phyloP scores from a whole-genome alignment of 2,113 vertebrate genomes.

The Numenius arquata region DNA sequence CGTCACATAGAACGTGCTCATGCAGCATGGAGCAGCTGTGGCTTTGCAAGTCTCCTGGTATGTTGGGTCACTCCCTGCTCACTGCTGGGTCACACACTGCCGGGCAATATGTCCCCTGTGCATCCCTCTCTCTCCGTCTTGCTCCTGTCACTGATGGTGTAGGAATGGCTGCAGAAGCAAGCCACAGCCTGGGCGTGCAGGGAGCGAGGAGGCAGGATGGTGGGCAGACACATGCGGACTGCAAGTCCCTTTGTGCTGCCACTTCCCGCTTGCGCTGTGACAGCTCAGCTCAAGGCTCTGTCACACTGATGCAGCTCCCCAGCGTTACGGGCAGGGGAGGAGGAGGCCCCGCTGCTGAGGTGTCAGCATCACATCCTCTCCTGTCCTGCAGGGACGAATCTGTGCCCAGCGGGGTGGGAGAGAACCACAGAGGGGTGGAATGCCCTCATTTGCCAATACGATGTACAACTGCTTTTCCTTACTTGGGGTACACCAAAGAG shows the following conservation, averaged over 20 bases:
- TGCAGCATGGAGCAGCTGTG: not conserved
- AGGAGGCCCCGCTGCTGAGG: not conserved
- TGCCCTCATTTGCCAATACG: not conserved
- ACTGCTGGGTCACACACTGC: not conserved
- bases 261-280: not conserved
- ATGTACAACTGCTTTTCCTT: not conserved
- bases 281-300: not conserved
- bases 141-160: not conserved
- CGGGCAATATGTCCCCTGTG: not conserved
- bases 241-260: not conserved
- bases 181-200: not conserved
- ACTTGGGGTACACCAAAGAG: not conserved
- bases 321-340: not conserved
- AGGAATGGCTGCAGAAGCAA: not conserved
- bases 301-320: not conserved
- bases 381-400: not conserved
- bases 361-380: not conserved
- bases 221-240: not conserved
- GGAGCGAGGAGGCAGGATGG: not conserved
- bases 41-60: not conserved
- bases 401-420: not conserved
- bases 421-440: not conserved
- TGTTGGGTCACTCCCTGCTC: not conserved
- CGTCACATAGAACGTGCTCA: not conserved
- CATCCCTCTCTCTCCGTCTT: not conserved